Conservation (phyloP, 2,888 invertebrate species). For the Ichneumon xanthorius region DNA sequence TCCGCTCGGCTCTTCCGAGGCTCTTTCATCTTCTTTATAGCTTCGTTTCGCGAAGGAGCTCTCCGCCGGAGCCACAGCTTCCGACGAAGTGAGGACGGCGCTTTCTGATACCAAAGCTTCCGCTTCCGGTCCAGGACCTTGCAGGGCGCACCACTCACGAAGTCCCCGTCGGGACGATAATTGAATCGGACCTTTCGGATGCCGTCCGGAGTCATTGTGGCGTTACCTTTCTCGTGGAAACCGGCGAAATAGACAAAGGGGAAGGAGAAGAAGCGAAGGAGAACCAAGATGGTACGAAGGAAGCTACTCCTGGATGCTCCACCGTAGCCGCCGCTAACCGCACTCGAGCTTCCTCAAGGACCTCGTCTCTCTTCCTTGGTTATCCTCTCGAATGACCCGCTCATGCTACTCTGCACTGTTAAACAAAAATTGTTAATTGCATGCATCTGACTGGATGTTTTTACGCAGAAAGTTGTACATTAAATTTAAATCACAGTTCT, state of each 20-base stretch:
- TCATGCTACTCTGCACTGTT: not conserved
- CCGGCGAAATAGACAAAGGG: slow-evolving; percentile 50
- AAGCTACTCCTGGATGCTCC: not conserved
- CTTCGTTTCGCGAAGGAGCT: slow-evolving; percentile 39
- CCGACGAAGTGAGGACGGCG: slow-evolving; percentile 38
- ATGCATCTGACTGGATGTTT: too few species aligned
- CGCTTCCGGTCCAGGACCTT: slow-evolving; percentile 79
- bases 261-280: slow-evolving; percentile 38
- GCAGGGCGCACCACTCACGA: slow-evolving; percentile 76
- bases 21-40: slow-evolving; percentile 62
- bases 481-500: too few species aligned
- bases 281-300: not conserved
- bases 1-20: slow-evolving; percentile 44
- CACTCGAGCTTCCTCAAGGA: not conserved
- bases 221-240: slow-evolving; percentile 36
- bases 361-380: not conserved
- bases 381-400: not conserved
- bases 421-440: not conserved
- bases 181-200: slow-evolving; percentile 71
- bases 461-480: too few species aligned
- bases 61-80: slow-evolving; percentile 12
- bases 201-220: slow-evolving; percentile 56
- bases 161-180: slow-evolving; percentile 65
- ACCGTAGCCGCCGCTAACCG: not conserved
- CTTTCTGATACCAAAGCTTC: slow-evolving; percentile 52